Base-by-base conservation (phyloP, 2,797 vertebrate species). In the Acestrorhynchus altus region DNA sequence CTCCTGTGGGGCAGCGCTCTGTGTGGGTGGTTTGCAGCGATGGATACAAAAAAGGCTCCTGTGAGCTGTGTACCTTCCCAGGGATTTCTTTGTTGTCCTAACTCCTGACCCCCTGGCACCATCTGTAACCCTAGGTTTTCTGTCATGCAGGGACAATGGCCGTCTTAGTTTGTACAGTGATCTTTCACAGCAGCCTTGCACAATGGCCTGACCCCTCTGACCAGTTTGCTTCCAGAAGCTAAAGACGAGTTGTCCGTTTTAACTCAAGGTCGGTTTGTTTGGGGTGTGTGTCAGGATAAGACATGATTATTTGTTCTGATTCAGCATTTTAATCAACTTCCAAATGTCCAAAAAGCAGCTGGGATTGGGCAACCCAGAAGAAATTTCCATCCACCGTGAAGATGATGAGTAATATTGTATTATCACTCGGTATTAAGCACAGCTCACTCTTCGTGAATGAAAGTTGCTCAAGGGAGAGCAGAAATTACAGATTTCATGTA, bases 21-120 rank as follows among this genome's bases (percentile, higher is more conserved):
- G 28, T 74, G 79, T 83, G 84, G 77, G 84, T 78, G 82, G 72
- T 65, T 80, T 59, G 9, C 31, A 15, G 44, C 63, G 66, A 77
- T 0, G 4, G 67, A 52, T 77, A 31, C 69, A 69, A 28, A 78
- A 78, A 80, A 60, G 42, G 56, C 57, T 8, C 12, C 61, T 54
- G 72, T 52, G 15, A n/a, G 79, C 52, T 74, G 73, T 78, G 76
- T 80, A 79, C 76, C 76, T 82, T 84, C 78, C 78, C 80, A 82
- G 64, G 73, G 80, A 35, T 72, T 12, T 66, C 63, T 83, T 79
- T 84, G 82, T 82, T 82, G 78, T 81, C 73, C 20, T 78, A 81
- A 81, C 82, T 52, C 69, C 65, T 79, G 76, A 81, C 82, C 84
- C 65, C 57, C 26, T 47, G 47, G 72, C 63, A 60, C 78, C 31